Evolutionary conservation across 1,140 invertebrate species (phyloP).

Genomic region (Aethina tumida): DNA sequence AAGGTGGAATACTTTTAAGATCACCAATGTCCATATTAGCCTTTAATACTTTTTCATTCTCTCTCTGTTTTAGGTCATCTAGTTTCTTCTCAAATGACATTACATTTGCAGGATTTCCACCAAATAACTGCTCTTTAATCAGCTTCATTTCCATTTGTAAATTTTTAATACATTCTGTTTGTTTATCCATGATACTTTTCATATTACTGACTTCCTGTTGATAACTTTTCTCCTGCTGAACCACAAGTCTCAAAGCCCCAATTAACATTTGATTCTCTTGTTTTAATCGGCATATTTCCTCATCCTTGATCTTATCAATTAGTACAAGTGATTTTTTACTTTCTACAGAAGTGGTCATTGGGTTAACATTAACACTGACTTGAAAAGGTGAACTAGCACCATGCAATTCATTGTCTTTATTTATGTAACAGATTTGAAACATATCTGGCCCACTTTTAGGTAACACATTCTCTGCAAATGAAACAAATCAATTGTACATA

Average conservation of each 20-base stretch:
- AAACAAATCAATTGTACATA: not conserved
- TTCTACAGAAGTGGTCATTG: constrained; percentile 1
- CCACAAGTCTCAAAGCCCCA: constrained; percentile 13
- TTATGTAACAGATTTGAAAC: constrained; percentile 29
- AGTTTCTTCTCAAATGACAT: constrained; percentile 17
- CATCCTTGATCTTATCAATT: constrained; percentile 12
- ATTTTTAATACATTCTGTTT: constrained; percentile 7
- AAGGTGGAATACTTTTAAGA: constrained; percentile 24
- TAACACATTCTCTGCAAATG: constrained; percentile 20
- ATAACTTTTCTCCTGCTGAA: constrained; percentile 15
- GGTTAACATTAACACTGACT: constrained; percentile 7
- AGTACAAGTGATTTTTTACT: constrained; percentile 6
- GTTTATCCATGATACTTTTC: constrained; percentile 13
- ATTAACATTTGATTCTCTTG: constrained; percentile 21
- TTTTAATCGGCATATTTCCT: constrained; percentile 17
- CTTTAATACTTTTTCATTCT: constrained; percentile 2
- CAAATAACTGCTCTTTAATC: constrained; percentile 17
- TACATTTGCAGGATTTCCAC: constrained; percentile 17
- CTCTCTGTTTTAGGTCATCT: constrained; percentile 11
- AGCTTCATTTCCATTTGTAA: constrained; percentile 22
- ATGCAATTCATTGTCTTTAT: constrained; percentile 21
- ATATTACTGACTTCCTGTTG: constrained; percentile 19
- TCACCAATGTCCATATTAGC: constrained; percentile 22
- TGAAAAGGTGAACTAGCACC: constrained; percentile 27
- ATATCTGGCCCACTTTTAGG: constrained; percentile 21